Evolutionary conservation across 2,888 invertebrate genomes (phyloP), one percentile per base, ranked within the genome.

Genomic region (Hartigia nigra): DNA sequence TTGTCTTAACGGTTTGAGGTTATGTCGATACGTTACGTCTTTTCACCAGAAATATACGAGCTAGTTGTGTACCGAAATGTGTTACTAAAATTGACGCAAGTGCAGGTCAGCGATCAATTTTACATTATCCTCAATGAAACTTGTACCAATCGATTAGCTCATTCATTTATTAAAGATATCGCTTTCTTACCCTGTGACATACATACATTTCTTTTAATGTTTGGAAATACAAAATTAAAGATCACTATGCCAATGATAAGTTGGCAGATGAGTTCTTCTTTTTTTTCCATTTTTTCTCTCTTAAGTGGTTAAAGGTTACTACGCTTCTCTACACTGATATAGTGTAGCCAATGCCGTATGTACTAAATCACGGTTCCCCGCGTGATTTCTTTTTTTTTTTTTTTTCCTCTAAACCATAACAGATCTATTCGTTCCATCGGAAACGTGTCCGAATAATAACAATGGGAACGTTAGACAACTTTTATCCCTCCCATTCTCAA

Each of bases 321-420:
- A 72, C 34, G 72, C 55, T 72, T 72, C 72, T 72, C 34, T 31
- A 12, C 72, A 0, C 72, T 72, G 72, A 72, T 72, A 72, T 23
- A 55, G 2, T 9, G 55, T 55, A 55, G 55, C 55, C 55, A 55
- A 55, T 55, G 55, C 55, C 55, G 55, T 55, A 55, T 2, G 2
- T 23, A 23, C 9, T 55, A 55, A 55, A 55, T 55, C 55, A 55
- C 23, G 55, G 55, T 23, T 55, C 55, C 55, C 55, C 23, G 9
- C 55, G 55, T 23, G 23, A 55, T 39, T 39, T 23, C 14, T 39
- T 37, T 37, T 12, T 36, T 36, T 36, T 11, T 36, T 36, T 36
- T 37, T 23, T 55, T 23, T 23, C 2, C 2, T 9, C 55, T 5
- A 2, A 55, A 23, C 55, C 55, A 9, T 9, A 9, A 55, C 55